These are phyloP conservation scores for Lamellibrachia luymesi DNA, from an alignment of 1,140 invertebrate species.

Conservation along the genomic window DNA sequence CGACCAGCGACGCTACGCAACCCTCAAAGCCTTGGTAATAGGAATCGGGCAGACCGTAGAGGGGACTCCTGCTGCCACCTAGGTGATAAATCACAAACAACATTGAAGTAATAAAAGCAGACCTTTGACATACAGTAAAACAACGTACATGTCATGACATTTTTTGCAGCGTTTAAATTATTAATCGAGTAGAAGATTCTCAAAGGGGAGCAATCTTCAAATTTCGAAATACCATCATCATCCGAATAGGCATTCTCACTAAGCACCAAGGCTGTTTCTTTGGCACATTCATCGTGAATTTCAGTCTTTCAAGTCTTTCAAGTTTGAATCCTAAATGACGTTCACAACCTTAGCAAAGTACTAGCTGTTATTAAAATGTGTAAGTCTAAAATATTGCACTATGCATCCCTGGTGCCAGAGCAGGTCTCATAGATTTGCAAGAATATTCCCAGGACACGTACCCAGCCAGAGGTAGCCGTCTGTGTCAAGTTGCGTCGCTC, in stretches of 20 bases:
- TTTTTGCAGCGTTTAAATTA: background rate
- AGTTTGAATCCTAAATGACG: background rate
- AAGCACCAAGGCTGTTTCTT: background rate
- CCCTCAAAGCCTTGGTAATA: conserved; percentile 66
- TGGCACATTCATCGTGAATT: background rate
- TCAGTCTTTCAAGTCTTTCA: background rate
- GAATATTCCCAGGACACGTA: conserved; percentile 41
- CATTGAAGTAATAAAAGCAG: background rate
- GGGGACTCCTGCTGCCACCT: conserved; percentile 55
- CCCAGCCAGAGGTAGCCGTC: conserved; percentile 77
- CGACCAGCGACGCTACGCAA: conserved; percentile 59
- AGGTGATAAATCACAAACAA: conserved; percentile 34
- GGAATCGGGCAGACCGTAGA: conserved; percentile 61
- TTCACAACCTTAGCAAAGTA: background rate
- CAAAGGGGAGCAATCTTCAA: background rate
- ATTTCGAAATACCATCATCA: background rate
- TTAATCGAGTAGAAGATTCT: conserved; percentile 28
- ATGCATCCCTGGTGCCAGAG: no score
- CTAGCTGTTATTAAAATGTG: background rate
- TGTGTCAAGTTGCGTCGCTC: conserved; percentile 70
- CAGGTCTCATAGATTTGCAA: background rate
- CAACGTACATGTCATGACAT: background rate
- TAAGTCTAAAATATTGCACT: background rate
- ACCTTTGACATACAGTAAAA: conserved; percentile 13
- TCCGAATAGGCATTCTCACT: background rate